Percentiles rank a stretch among this genome's conserved stretches.
Conservation (phyloP, 2,113 vertebrate species). For the Solenodon paradoxus region DNA sequence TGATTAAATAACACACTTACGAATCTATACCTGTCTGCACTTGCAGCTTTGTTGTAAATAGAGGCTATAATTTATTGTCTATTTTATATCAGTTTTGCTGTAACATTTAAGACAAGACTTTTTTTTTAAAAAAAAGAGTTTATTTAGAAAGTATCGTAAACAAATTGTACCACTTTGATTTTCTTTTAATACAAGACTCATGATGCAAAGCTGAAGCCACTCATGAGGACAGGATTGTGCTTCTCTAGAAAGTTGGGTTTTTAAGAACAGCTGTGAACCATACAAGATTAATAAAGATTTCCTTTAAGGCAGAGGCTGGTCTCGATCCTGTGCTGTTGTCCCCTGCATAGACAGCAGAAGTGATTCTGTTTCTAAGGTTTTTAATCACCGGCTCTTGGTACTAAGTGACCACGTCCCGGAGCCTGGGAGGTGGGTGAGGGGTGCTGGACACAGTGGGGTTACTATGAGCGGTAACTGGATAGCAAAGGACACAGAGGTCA, state of each 20-base stretch:
- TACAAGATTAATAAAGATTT: constrained; percentile 80
- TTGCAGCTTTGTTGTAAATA: constrained; percentile 84
- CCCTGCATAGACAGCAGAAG: background rate
- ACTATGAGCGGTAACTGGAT: background rate
- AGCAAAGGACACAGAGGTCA: background rate
- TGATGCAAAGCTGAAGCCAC: constrained; percentile 55
- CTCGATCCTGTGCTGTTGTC: background rate
- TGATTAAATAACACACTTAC: constrained; percentile 76
- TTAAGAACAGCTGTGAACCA: constrained; percentile 62
- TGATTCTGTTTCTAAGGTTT: background rate
- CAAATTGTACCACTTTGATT: constrained; percentile 86
- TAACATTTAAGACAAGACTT: constrained; percentile 80
- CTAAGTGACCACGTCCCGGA: background rate
- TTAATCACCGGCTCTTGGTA: background rate
- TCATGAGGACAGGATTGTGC: constrained; percentile 76
- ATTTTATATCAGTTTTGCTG: constrained; percentile 82
- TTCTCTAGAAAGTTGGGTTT: constrained; percentile 75
- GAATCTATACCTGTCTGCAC: constrained; percentile 66
- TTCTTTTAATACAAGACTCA: constrained; percentile 80
- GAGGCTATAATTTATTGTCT: constrained; percentile 87
- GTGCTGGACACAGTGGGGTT: background rate
- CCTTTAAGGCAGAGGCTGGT: constrained; percentile 79
- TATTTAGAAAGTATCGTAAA: constrained; percentile 89
- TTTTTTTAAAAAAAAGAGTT: constrained; percentile 78
- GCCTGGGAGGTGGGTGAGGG: background rate